These are phyloP conservation scores for Graptemys geographica DNA, from an alignment of 2,797 vertebrate genomes.

Conservation along the genomic window DNA sequence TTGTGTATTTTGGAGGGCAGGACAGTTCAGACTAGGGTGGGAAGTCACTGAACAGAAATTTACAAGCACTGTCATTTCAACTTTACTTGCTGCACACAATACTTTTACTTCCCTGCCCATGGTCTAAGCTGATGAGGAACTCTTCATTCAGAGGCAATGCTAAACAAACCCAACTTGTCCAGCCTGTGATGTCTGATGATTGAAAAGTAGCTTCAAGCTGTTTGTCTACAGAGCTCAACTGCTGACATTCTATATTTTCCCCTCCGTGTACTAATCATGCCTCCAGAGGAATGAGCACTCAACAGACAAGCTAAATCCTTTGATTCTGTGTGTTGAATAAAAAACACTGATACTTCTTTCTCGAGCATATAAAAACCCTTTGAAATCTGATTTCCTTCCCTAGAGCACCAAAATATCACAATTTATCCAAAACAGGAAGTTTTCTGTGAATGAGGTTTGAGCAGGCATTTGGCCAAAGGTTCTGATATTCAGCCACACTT, in stretches of 20 bases:
- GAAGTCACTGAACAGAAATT: background rate
- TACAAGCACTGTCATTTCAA: background rate
- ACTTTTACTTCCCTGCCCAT: background rate
- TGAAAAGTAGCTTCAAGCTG: background rate
- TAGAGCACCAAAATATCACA: background rate
- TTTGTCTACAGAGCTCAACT: background rate
- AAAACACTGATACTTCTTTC: conserved; percentile 59
- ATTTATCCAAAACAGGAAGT: conserved; percentile 37
- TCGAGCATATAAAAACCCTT: background rate
- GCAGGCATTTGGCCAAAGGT: background rate
- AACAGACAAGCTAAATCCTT: conserved; percentile 6
- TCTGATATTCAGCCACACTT: conserved; percentile 13
- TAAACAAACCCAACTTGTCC: background rate
- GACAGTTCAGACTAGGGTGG: background rate
- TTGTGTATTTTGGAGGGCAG: background rate
- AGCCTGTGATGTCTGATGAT: background rate
- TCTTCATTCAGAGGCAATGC: background rate
- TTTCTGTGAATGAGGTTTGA: background rate
- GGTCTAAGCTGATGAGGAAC: background rate
- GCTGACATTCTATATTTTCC: background rate
- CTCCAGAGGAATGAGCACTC: background rate
- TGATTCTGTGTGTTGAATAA: conserved; percentile 35
- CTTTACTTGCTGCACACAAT: background rate
- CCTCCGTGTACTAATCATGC: background rate
- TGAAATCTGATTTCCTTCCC: conserved; percentile 22